Conservation (phyloP, 2,888 invertebrate species). For the Glaucopsyche alexis region DNA sequence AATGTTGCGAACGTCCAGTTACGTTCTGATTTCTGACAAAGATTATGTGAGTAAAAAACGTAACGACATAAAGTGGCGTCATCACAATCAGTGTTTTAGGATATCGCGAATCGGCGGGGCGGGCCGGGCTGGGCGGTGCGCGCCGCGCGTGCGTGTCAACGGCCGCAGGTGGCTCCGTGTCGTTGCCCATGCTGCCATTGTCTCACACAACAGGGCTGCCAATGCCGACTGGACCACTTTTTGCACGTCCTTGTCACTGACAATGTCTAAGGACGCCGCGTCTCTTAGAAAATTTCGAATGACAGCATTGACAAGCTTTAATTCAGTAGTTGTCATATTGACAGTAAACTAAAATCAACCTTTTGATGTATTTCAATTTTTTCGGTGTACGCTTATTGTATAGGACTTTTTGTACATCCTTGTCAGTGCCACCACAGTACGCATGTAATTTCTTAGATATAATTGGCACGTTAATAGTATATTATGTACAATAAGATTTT, state of each 20-base stretch:
- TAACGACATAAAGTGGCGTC: background rate
- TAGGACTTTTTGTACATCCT: background rate
- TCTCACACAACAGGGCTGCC: conserved; percentile 41
- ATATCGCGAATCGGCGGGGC: conserved; percentile 39
- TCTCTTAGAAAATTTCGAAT: background rate
- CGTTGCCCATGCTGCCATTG: conserved; percentile 67
- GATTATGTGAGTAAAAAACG: background rate
- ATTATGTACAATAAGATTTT: background rate
- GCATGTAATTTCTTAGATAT: background rate
- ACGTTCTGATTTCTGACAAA: background rate
- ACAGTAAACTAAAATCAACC: background rate
- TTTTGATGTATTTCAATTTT: no score
- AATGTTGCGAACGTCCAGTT: background rate
- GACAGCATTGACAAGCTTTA: background rate
- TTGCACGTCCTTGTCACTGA: conserved; percentile 31
- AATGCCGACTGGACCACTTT: conserved; percentile 2
- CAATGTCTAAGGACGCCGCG: background rate
- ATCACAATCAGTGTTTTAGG: conserved; percentile 32
- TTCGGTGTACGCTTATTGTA: background rate
- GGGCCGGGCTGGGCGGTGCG: conserved; percentile 44
- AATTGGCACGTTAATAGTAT: background rate
- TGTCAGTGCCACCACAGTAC: background rate
- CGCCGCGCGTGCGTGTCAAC: conserved; percentile 70
- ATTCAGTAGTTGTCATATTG: background rate
- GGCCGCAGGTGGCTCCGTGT: conserved; percentile 66